phyloP scores from a whole-genome alignment of 2,888 invertebrate genomes.

The Tillus elongatus region DNA sequence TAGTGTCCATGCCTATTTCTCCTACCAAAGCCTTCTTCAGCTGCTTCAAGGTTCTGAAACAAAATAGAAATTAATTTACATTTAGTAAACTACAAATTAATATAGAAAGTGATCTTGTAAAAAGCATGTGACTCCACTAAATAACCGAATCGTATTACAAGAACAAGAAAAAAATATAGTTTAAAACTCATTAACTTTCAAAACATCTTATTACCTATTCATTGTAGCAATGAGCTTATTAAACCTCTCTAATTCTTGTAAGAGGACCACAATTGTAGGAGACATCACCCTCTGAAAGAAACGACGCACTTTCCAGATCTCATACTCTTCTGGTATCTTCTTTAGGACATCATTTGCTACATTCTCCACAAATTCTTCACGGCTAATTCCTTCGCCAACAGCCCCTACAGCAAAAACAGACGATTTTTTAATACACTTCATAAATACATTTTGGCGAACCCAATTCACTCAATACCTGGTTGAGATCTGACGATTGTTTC shows the following conservation, averaged over 20 bases:
- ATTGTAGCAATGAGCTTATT: slow-evolving; percentile 68
- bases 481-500: no score
- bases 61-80: no score
- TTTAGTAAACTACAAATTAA: no score
- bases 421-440: no score
- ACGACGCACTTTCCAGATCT: slow-evolving; percentile 71
- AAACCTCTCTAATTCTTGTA: slow-evolving; percentile 85
- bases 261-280: slow-evolving; percentile 75
- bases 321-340: slow-evolving; percentile 68
- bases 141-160: no score
- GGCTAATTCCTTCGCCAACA: slow-evolving; percentile 60
- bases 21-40: slow-evolving; percentile 80
- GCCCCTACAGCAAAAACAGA: slow-evolving; percentile 49
- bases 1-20: slow-evolving; percentile 84
- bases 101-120: no score
- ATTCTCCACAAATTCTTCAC: slow-evolving; percentile 76
- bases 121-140: no score
- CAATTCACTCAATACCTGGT: no score
- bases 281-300: slow-evolving; percentile 70
- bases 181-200: no score
- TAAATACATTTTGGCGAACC: no score
- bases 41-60: slow-evolving; percentile 57
- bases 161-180: no score
- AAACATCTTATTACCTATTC: no score
- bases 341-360: slow-evolving; percentile 69